Conservation (phyloP, 2,113 vertebrate genomes). For the Urocynchramus pylzowi region DNA sequence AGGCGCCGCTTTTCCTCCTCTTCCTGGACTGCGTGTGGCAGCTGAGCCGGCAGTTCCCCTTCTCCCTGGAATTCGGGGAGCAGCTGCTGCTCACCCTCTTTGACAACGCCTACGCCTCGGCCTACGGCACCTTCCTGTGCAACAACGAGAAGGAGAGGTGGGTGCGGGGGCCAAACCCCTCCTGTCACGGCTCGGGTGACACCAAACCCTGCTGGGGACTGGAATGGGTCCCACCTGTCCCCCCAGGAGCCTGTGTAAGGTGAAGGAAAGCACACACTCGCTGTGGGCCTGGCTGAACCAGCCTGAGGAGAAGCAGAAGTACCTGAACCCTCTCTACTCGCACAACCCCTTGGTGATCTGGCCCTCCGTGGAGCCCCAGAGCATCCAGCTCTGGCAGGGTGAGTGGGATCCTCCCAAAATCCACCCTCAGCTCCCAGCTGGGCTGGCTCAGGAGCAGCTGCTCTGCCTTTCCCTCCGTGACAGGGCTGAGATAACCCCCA, state of each 20-base stretch:
- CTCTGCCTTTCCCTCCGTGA: background rate
- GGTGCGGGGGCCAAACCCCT: background rate
- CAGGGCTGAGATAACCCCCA: background rate
- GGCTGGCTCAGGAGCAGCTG: background rate
- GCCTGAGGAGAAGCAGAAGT: slow-evolving; percentile 44
- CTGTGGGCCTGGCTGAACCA: slow-evolving; percentile 79
- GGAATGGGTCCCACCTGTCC: background rate
- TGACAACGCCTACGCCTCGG: slow-evolving; percentile 78
- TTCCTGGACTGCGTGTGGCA: slow-evolving; percentile 90
- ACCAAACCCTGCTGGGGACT: background rate
- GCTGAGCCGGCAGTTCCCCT: slow-evolving; percentile 82
- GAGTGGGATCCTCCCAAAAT: background rate
- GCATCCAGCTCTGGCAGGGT: slow-evolving; percentile 86
- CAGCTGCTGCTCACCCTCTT: slow-evolving; percentile 79
- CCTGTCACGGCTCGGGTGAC: fast-evolving
- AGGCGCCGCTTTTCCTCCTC: slow-evolving; percentile 83
- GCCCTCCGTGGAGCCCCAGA: slow-evolving; percentile 86
- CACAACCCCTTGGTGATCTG: slow-evolving; percentile 78
- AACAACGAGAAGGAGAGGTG: slow-evolving; percentile 83
- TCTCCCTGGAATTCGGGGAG: slow-evolving; percentile 82
- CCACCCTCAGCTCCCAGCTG: background rate
- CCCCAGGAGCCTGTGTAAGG: slow-evolving; percentile 72
- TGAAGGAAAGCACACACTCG: slow-evolving; percentile 80
- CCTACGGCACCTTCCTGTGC: slow-evolving; percentile 87
- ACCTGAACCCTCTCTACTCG: slow-evolving; percentile 77